These are phyloP conservation scores for Aphaenogaster floridana DNA, from an alignment of 1,140 invertebrate species.

Conservation along the genomic window DNA sequence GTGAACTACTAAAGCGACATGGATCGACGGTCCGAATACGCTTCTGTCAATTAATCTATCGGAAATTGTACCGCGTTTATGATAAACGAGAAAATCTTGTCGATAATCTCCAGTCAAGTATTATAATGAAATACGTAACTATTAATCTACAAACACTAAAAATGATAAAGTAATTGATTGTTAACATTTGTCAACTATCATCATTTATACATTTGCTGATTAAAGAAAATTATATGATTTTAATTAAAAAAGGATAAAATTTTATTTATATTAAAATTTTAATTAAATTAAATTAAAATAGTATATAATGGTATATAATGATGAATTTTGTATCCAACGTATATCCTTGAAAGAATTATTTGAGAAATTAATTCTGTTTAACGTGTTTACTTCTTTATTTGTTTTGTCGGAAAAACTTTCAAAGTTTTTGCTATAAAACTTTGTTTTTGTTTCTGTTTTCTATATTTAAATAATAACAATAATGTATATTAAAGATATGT, in stretches of 20 bases:
- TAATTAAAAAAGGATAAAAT: neutral
- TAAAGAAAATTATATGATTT: neutral
- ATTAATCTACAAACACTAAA: neutral
- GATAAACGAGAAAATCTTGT: conserved; percentile 11
- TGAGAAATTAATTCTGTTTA: neutral
- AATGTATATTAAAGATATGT: neutral
- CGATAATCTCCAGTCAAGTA: neutral
- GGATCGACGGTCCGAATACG: neutral
- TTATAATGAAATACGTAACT: neutral
- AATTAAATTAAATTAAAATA: neutral
- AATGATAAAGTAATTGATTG: neutral
- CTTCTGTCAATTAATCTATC: conserved; percentile 4
- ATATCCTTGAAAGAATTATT: neutral
- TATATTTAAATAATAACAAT: neutral
- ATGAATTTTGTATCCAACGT: neutral
- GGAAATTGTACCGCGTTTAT: neutral
- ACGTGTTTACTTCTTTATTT: neutral
- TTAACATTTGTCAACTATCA: neutral
- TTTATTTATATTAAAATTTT: neutral
- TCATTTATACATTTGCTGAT: neutral
- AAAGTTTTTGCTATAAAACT: neutral
- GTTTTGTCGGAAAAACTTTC: neutral
- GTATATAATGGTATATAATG: neutral
- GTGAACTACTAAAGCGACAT: neutral
- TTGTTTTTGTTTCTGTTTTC: neutral